A percentile compares a stretch with the other conserved stretches of the same genome.
These are phyloP conservation scores for Enteromius fasciolatus DNA, from an alignment of 2,797 vertebrate species.

Conservation along the genomic window DNA sequence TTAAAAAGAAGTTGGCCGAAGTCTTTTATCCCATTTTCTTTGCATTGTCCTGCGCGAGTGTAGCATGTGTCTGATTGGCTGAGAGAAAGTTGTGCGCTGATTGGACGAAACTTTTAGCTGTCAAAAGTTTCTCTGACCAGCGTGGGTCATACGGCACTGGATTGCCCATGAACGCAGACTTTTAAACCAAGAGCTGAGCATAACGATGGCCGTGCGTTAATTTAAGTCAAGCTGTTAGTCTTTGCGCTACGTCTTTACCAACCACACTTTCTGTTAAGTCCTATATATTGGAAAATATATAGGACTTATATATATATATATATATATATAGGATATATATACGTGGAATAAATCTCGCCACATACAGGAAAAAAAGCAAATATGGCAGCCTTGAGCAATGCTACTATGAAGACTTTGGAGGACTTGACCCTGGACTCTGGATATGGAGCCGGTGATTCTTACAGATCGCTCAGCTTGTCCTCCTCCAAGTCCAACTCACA, in stretches of 20 bases:
- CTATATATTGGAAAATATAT: not conserved
- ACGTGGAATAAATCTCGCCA: not conserved
- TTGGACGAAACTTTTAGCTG: constrained; percentile 52
- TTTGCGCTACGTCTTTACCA: not conserved
- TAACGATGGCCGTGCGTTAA: constrained; percentile 40
- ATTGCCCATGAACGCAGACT: not conserved
- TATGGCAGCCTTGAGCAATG: constrained; percentile 82
- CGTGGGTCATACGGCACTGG: not conserved
- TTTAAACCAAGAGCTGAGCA: not conserved
- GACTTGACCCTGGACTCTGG: constrained; percentile 91
- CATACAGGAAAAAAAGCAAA: not conserved
- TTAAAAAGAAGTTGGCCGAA: not conserved
- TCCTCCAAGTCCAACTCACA: constrained; percentile 84
- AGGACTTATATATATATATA: too few relatives aligned
- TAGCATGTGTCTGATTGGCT: constrained; percentile 36
- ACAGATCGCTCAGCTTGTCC: constrained; percentile 88
- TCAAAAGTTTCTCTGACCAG: constrained; percentile 16
- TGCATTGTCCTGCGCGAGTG: not conserved
- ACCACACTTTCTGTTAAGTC: not conserved
- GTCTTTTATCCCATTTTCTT: not conserved
- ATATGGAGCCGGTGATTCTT: constrained; percentile 87
- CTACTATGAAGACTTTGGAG: constrained; percentile 85
- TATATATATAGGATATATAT: too few relatives aligned
- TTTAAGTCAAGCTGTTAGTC: not conserved
- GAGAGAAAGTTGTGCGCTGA: constrained; percentile 33